A percentile compares a stretch with the other conserved stretches of the same genome.
Evolutionary conservation across 2,888 invertebrate genomes (phyloP).

Genomic region (Andrena bucephala): DNA sequence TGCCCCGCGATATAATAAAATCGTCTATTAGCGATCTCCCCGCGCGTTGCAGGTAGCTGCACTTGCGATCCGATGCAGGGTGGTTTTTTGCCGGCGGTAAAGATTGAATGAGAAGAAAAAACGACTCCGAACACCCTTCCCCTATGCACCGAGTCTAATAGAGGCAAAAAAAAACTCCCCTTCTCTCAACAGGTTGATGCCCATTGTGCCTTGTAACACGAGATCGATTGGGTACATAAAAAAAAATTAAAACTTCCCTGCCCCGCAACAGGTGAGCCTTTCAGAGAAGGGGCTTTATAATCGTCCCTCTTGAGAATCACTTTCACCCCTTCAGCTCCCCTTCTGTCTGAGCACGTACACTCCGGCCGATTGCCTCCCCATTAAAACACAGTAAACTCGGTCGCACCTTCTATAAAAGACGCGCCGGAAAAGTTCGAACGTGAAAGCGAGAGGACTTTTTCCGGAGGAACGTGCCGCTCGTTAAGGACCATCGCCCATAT

Average conservation of each 20-base stretch:
- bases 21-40: neutral
- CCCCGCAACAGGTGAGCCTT: slow-evolving; percentile 69
- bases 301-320: slow-evolving; percentile 22
- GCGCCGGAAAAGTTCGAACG: neutral
- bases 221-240: slow-evolving; percentile 51
- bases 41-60: slow-evolving; percentile 53
- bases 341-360: neutral
- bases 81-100: slow-evolving; percentile 57
- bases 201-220: slow-evolving; percentile 70
- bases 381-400: neutral
- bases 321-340: slow-evolving; percentile 44
- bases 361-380: neutral
- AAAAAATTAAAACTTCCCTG: slow-evolving; percentile 73
- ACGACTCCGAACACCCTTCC: slow-evolving; percentile 58
- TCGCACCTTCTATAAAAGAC: neutral
- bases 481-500: slow-evolving; percentile 47
- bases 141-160: slow-evolving; percentile 58
- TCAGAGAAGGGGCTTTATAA: slow-evolving; percentile 53
- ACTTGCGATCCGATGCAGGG: slow-evolving; percentile 64
- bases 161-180: slow-evolving; percentile 78
- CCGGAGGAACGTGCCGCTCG: slow-evolving; percentile 47
- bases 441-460: slow-evolving; percentile 16
- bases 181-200: slow-evolving; percentile 77
- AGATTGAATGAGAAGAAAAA: slow-evolving; percentile 61
- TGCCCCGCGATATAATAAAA: neutral